These are phyloP conservation scores for Unio delphinus DNA, from an alignment of 2,888 invertebrate species.

Conservation along the genomic window DNA sequence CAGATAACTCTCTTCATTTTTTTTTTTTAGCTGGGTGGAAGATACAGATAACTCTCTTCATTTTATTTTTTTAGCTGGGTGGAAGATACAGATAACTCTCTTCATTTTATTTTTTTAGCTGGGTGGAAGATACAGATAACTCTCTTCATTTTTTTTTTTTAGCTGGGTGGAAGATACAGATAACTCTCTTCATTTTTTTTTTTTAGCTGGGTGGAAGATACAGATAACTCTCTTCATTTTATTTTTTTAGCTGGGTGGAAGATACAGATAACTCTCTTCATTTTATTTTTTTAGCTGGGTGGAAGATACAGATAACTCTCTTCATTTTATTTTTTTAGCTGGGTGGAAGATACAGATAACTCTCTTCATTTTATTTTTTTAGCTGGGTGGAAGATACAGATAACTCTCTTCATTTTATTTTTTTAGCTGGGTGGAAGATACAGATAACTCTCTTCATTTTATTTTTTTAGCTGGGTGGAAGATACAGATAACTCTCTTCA, in stretches of 20 bases:
- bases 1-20: background rate
- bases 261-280: background rate
- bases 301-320: background rate
- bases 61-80: background rate
- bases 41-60: background rate
- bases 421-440: too few species aligned
- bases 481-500: background rate
- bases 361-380: background rate
- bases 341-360: background rate
- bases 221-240: background rate
- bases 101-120: background rate
- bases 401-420: background rate
- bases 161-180: too few species aligned
- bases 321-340: background rate
- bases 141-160: background rate
- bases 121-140: background rate
- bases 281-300: background rate
- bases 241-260: too few species aligned
- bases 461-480: too few species aligned
- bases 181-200: background rate
- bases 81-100: background rate
- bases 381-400: too few species aligned
- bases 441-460: background rate
- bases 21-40: too few species aligned
- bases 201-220: too few species aligned